These are phyloP conservation scores for Zoanthus sansibaricus DNA, from an alignment of 92 coral and sea anemone genomes.

Conservation along the genomic window DNA sequence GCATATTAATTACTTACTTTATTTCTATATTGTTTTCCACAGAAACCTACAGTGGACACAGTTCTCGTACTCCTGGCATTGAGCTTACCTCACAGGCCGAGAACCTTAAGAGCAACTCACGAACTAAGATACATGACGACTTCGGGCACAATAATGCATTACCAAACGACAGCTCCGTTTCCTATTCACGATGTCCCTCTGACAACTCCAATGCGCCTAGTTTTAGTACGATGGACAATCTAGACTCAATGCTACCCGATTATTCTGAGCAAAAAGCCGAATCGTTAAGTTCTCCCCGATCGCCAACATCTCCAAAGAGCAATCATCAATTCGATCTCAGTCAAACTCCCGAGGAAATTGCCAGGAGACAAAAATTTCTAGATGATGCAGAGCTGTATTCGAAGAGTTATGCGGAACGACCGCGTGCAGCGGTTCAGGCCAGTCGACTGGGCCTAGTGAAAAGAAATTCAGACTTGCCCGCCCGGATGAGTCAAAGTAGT, in stretches of 20 bases:
- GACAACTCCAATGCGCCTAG: conserved; percentile 6
- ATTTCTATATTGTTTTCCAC: conserved; percentile 1
- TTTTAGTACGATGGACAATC: conserved; percentile 29
- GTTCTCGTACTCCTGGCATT: conserved; percentile 80
- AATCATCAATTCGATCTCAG: conserved; percentile 11
- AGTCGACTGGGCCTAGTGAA: conserved; percentile 72
- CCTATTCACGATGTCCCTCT: not conserved
- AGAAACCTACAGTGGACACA: conserved; percentile 69
- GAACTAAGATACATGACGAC: not conserved
- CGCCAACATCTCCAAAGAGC: conserved; percentile 13
- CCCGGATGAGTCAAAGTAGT: conserved; percentile 62
- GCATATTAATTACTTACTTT: not conserved
- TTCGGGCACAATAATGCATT: not conserved
- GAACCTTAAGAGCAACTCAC: conserved; percentile 8
- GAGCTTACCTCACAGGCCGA: conserved; percentile 58
- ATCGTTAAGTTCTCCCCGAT: conserved; percentile 7
- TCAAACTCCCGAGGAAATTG: conserved; percentile 38
- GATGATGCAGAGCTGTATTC: conserved; percentile 41
- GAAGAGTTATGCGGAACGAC: conserved; percentile 25
- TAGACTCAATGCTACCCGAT: conserved; percentile 78
- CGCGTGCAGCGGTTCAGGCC: conserved; percentile 60
- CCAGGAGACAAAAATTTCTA: conserved; percentile 41
- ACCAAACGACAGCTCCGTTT: not conserved
- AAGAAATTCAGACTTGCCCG: conserved; percentile 88
- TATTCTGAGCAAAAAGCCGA: conserved; percentile 58